These are phyloP conservation scores for Neomicropteryx cornuta DNA, from an alignment of 1,140 invertebrate genomes.

Conservation along the genomic window DNA sequence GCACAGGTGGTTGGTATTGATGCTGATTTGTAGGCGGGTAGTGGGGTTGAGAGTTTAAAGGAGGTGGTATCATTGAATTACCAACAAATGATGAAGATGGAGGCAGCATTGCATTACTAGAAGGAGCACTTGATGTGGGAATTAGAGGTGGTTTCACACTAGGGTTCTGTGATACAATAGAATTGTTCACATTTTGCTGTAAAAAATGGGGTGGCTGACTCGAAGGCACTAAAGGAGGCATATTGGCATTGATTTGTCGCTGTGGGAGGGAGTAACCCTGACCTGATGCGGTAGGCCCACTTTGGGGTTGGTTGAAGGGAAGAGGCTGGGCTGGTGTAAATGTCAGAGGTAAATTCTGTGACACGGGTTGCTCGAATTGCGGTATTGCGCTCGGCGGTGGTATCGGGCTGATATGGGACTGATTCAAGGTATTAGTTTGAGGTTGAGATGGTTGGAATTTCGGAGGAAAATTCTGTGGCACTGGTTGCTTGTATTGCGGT, in stretches of 20 bases:
- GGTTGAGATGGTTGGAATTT: too few species aligned
- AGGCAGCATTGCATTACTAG: constrained; percentile 17
- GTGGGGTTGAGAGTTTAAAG: constrained; percentile 17
- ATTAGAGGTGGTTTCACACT: constrained; percentile 24
- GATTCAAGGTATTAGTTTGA: too few species aligned
- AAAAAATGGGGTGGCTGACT: constrained; percentile 30
- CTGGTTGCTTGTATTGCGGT: too few species aligned
- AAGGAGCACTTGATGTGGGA: constrained; percentile 7
- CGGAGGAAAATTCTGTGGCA: too few species aligned
- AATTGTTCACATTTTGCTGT: too few species aligned
- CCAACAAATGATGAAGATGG: constrained; percentile 19
- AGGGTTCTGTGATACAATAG: too few species aligned
- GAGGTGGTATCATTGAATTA: constrained; percentile 14
- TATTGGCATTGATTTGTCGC: constrained; percentile 34
- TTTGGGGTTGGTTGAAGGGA: constrained; percentile 18
- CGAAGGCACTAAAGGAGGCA: constrained; percentile 32
- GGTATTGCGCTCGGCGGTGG: constrained; percentile 25
- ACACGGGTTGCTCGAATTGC: constrained; percentile 17
- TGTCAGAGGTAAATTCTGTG: constrained; percentile 18
- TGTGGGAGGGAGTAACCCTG: constrained; percentile 20
- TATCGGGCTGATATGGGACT: constrained; percentile 24
- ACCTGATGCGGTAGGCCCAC: constrained; percentile 18
- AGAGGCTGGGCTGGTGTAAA: constrained; percentile 19
- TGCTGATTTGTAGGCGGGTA: constrained; percentile 15
- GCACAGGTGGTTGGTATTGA: constrained; percentile 10